phyloP scores from a whole-genome alignment of 2,797 vertebrate genomes.

The Meriones psammophilus region DNA sequence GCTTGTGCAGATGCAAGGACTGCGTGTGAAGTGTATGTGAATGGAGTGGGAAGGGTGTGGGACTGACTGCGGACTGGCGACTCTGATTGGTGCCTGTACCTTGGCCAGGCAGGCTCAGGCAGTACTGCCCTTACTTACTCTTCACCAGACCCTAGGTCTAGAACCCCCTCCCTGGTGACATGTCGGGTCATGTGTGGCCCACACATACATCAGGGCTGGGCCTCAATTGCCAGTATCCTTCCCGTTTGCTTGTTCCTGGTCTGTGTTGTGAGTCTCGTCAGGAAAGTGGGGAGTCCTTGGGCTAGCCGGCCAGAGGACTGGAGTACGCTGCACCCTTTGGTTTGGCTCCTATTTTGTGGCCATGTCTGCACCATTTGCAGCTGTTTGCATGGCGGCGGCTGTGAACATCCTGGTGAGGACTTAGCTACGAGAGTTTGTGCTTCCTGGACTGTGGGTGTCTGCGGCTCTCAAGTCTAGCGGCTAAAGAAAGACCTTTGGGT shows the following conservation, averaged over 20 bases:
- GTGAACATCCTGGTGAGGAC: not conserved
- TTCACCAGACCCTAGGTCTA: not conserved
- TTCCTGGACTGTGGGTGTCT: not conserved
- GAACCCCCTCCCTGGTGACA: not conserved
- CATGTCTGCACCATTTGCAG: constrained; percentile 51
- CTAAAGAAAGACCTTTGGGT: not conserved
- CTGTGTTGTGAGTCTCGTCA: not conserved
- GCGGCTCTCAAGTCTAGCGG: not conserved
- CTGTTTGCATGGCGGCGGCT: not conserved
- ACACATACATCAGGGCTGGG: not conserved
- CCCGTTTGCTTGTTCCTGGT: not conserved
- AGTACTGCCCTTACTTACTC: not conserved
- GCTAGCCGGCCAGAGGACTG: not conserved
- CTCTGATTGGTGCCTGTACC: not conserved
- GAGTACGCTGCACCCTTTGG: not conserved
- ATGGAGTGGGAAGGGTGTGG: constrained; percentile 59
- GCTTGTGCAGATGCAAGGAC: constrained; percentile 48
- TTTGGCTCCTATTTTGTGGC: not conserved
- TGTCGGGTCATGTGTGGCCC: not conserved
- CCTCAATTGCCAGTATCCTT: not conserved
- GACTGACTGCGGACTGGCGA: constrained; percentile 43
- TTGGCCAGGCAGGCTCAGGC: not conserved
- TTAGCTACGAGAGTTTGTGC: not conserved
- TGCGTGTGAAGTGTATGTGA: constrained; percentile 60
- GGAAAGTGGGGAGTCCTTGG: constrained; percentile 14